Evolutionary conservation across 92 coral and sea anemone genomes (phyloP), one percentile per base, ranked within the genome.

Genomic region (Montipora capitata): DNA sequence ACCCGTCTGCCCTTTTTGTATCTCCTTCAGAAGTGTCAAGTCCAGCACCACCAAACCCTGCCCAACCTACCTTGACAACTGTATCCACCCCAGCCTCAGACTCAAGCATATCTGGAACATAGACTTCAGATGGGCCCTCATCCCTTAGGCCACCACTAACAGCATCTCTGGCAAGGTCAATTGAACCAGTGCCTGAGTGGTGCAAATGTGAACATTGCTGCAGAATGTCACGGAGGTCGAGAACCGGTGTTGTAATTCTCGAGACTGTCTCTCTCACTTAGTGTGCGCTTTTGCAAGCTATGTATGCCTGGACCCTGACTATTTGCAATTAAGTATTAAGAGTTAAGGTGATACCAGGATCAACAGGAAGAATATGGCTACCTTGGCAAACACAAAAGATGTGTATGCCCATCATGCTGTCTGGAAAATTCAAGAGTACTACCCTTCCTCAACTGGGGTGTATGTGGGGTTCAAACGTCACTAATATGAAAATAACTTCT

Each of bases 161-260:
- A 11, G 54, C 78, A 72, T 17, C 48, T 12, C 38, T 72, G 27
- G 78, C 16, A 13, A 72, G 78, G 78, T 72, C 78, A 43, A 72
- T 14, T 43, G 78, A 72, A 81, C 64, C 88, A 52, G 57, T 74
- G 64, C 88, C 80, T 41, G 90, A 78, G 68, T 90, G 93, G 90
- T 90, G 93, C 84, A 82, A 85, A 75, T 90, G 93, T 80, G 83
- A 86, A 4, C 41, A 35, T 10, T 90, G 93, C 70, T 67, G 72
- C 0, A 76, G 79, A 68, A 79, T 90, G 94, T 71, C 91, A 8
- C 90, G 43, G 67, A 59, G 10, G 15, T 90, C 3, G 91, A 90
- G 54, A 90, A 90, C 49, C 41, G 84, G 16, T 91, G 94, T 45
- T 91, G 94, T 69, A 80, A 87, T 4, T 48, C 59, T 8, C 65